These are phyloP conservation scores for Brachyhypopomus occidentalis DNA, from an alignment of 2,113 vertebrate genomes.

Conservation along the genomic window DNA sequence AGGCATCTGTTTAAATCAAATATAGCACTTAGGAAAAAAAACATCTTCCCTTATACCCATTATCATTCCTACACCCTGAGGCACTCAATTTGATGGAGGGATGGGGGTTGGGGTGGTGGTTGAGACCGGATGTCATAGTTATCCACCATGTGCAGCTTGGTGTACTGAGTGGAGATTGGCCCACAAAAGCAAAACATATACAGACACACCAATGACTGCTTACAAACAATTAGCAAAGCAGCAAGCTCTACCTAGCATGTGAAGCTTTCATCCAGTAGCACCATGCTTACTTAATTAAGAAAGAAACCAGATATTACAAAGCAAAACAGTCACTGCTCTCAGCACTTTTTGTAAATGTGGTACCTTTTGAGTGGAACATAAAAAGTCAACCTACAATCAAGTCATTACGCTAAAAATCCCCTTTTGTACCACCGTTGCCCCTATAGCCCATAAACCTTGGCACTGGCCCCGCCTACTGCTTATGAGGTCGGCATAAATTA, in stretches of 20 bases:
- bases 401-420: background rate
- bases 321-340: too few species aligned
- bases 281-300: background rate
- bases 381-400: background rate
- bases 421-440: constrained; percentile 19
- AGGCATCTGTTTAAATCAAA: constrained; percentile 34
- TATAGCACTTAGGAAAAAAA: constrained; percentile 15
- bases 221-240: background rate
- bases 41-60: background rate
- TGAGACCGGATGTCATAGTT: constrained; percentile 24
- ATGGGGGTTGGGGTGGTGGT: background rate
- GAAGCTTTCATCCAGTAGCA: too few species aligned
- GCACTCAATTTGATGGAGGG: constrained; percentile 27
- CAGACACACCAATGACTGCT: background rate
- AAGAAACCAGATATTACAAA: background rate
- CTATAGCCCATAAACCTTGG: constrained; percentile 45
- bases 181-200: background rate
- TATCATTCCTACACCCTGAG: constrained; percentile 14
- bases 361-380: too few species aligned
- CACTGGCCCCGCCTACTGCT: constrained; percentile 38
- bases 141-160: constrained; percentile 40
- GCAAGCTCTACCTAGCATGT: background rate
- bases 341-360: too few species aligned
- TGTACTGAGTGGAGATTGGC: constrained; percentile 28
- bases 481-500: constrained; percentile 50